These are phyloP conservation scores for Clupea harengus DNA, from an alignment of 2,113 vertebrate species.

Conservation along the genomic window DNA sequence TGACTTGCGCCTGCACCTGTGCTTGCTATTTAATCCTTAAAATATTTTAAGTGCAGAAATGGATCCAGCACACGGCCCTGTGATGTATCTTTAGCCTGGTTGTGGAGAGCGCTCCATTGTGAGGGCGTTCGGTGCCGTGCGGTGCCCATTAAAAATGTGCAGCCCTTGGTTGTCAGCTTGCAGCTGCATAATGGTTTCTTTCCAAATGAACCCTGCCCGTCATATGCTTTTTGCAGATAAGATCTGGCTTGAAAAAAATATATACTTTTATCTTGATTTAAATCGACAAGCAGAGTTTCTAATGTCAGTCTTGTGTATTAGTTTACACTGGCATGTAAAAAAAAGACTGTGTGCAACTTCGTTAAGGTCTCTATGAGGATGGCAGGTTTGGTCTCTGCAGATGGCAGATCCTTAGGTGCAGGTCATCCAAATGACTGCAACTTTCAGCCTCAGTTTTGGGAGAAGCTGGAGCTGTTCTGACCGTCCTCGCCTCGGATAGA, in stretches of 20 bases:
- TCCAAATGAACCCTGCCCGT: not conserved
- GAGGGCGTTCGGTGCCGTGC: not conserved
- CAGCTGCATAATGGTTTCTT: not conserved
- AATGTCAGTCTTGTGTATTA: not conserved
- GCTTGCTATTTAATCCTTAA: not conserved
- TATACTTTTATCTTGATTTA: not conserved
- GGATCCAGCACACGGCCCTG: not conserved
- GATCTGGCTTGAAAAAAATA: not conserved
- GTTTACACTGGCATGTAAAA: not conserved
- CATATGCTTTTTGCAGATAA: not conserved
- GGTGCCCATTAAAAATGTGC: not conserved
- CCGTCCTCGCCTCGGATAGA: not conserved
- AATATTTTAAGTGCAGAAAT: slow-evolving; percentile 20
- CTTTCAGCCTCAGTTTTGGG: not conserved
- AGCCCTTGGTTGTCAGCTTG: not conserved
- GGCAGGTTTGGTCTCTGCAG: too few species aligned
- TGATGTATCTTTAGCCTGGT: not conserved
- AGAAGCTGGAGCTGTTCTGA: not conserved
- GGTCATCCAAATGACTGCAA: too few species aligned
- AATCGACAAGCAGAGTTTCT: not conserved
- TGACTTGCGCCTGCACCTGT: not conserved
- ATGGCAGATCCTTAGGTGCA: too few species aligned
- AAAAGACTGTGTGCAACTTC: not conserved
- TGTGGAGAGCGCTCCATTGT: not conserved
- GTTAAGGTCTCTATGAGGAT: not conserved